Base-by-base conservation (phyloP, 2,888 invertebrate genomes). In the Periphyllus acericola region DNA sequence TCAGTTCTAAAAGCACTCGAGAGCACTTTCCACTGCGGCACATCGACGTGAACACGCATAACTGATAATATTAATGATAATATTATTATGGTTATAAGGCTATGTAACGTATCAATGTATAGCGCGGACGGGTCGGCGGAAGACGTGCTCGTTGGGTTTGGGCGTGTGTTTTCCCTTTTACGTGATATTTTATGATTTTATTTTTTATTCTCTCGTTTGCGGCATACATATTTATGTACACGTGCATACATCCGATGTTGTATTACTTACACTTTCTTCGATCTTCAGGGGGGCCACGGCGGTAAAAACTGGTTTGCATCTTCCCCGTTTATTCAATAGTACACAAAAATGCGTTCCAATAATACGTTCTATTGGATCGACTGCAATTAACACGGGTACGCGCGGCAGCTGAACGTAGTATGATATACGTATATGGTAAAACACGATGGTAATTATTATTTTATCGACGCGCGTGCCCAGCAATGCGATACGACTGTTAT, bases 271-370 rank as follows among this genome's bases (percentile, higher is more conserved):
- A 78, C 78, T 78, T 78, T 78, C 78, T 78, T 60, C 25, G 25
- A 1, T 78, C 21, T 40, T 8, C 9, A 46, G 8, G 52, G 9
- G 9, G 11, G 17, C 52, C 19, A 17, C 29, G 17, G 3, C 32
- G 21, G 52, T 78, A 32, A 78, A 78, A 78, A 78, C 78, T 78
- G 78, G 78, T 78, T 78, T 78, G 78, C 32, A 60, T 52, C 78
- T 78, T 78, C 78, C 32, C 32, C 32, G 32, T 32, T 78, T 32
- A 78, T 46, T 55, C 29, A 21, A 32, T 19, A 32, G 3, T 5
- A 11, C 5, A 52, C 3, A 52, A 11, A 52, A 52, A 52, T 25
- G 60, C 60, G 3, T 60, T 6, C 11, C 14, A 11, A 46, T 46
- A 46, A 46, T 14, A 60, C 3, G 55, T 55, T 32, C 32, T 34